Evolutionary conservation across 2,888 invertebrate genomes (phyloP), one percentile per base, ranked within the genome.

Genomic region (Meiosimyza platycephala): DNA sequence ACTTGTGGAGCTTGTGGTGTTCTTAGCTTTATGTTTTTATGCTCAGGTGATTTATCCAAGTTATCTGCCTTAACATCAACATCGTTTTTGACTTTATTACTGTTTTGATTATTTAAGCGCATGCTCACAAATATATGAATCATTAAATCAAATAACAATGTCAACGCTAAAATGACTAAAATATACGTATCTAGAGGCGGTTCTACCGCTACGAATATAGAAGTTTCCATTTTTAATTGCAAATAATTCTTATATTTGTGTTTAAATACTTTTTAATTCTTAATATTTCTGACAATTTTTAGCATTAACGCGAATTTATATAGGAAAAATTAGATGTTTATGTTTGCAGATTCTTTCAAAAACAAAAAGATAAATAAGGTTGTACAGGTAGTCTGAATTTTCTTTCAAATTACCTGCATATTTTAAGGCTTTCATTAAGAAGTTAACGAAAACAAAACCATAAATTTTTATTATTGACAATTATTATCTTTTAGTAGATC

Each of bases 131-230:
- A 55, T 18, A n/a, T n/a, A n/a, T n/a, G n/a, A 16, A 55, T 22
- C 55, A 55, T 55, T 16, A 55, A n/a, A 22, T 55, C 55, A 22
- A 55, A 55, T 12, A 55, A 15, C n/a, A 55, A 55, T 55, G 55
- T 55, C 55, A 55, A 55, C 22, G 55, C 55, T 22, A 55, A 22
- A 55, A 55, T 16, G 22, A 1, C 9, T 12, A 55, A 55, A 16
- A 55, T 5, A n/a, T 55, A 16, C 18, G n/a, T 22, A 3, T 16
- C 16, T 9, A 40, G 40, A 40, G 40, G 40, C 55, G 13, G 55
- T 55, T 16, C 9, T 11, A 1, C 18, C 18, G 22, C 55, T 18
- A 22, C 16, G 11, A 16, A 55, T 4, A 3, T 22, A 55, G 16
- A 55, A 12, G 15, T 55, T 55, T 55, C 55, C 55, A 55, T 55